Evolutionary conservation across 92 coral and sea anemone genomes (phyloP).

Genomic region (Heteractis magnifica): DNA sequence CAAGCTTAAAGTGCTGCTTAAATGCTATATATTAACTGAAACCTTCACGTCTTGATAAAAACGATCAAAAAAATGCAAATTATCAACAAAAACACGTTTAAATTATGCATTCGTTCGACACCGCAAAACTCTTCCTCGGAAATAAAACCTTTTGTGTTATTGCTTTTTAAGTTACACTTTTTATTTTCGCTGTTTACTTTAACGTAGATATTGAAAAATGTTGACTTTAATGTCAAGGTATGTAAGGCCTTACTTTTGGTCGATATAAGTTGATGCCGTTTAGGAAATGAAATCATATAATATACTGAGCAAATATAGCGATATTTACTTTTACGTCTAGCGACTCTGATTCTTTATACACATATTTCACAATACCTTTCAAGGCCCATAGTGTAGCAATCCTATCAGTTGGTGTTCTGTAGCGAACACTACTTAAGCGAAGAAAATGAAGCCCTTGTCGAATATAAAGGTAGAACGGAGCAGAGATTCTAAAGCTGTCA

Average conservation of each 20-base stretch:
- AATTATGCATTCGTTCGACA: background rate
- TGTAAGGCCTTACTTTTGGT: too few relatives aligned
- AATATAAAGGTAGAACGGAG: background rate
- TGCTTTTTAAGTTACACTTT: too few relatives aligned
- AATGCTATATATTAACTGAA: too few relatives aligned
- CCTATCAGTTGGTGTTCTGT: background rate
- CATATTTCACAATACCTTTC: background rate
- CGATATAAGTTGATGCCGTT: background rate
- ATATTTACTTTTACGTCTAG: background rate
- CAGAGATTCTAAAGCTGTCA: background rate
- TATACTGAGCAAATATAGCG: background rate
- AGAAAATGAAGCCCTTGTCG: background rate
- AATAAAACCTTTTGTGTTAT: too few relatives aligned
- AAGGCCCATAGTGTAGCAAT: background rate
- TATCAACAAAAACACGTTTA: too few relatives aligned
- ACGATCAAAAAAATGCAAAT: background rate
- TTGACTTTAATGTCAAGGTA: background rate
- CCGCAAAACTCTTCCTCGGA: background rate
- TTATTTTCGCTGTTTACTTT: too few relatives aligned
- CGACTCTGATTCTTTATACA: background rate
- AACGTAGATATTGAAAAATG: too few relatives aligned
- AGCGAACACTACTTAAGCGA: background rate
- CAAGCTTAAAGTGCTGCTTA: too few relatives aligned
- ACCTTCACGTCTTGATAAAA: too few relatives aligned
- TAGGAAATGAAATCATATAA: background rate